phyloP scores from a whole-genome alignment of 2,888 invertebrate species.

The Reticulitermes lucifugus region DNA sequence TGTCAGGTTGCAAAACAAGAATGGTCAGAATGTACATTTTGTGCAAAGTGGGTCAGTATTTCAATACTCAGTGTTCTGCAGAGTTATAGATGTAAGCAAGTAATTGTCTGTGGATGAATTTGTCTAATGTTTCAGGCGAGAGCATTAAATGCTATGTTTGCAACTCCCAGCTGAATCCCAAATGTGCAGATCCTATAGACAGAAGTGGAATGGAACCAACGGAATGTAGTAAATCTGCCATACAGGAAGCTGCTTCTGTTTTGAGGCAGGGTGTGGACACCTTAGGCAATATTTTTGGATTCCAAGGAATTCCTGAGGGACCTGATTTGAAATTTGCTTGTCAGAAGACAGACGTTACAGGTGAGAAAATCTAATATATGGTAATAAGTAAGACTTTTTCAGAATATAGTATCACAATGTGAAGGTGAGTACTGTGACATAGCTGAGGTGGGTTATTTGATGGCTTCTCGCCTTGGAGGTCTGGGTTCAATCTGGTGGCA shows the following conservation, averaged over 20 bases:
- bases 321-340: constrained; percentile 6
- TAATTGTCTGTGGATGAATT: too few species aligned
- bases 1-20: too few species aligned
- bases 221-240: background rate
- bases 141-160: constrained; percentile 3
- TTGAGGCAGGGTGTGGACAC: background rate
- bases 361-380: background rate
- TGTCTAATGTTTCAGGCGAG: constrained; percentile 18
- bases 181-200: constrained; percentile 4
- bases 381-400: background rate
- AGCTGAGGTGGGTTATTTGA: too few species aligned
- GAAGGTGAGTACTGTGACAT: too few species aligned
- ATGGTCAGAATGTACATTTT: too few species aligned
- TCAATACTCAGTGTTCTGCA: too few species aligned
- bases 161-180: background rate
- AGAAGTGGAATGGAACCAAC: background rate
- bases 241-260: background rate
- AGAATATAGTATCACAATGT: too few species aligned
- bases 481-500: too few species aligned
- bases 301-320: background rate
- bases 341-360: background rate
- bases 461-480: too few species aligned
- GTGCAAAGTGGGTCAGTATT: too few species aligned
- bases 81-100: too few species aligned
- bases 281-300: background rate